phyloP scores from a whole-genome alignment of 2,113 vertebrate species.

The Tetrax tetrax region DNA sequence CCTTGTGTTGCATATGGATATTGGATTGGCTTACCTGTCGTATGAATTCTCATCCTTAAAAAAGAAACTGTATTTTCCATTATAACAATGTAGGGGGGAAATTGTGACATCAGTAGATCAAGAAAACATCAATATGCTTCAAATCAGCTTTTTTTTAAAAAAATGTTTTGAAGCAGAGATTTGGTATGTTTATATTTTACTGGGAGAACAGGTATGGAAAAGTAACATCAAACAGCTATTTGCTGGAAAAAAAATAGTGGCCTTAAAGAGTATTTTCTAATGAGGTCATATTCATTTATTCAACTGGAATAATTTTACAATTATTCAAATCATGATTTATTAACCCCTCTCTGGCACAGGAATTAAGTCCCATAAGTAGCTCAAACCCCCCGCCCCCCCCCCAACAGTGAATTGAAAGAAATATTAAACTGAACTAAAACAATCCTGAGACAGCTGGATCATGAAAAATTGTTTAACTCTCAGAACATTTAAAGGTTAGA shows the following conservation, averaged over 20 bases:
- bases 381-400: neutral
- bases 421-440: conserved; percentile 74
- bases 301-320: neutral
- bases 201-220: neutral
- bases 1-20: neutral
- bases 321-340: conserved; percentile 34
- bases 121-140: neutral
- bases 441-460: conserved; percentile 76
- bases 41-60: neutral
- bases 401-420: conserved; percentile 67
- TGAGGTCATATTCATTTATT: conserved; percentile 3
- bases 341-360: conserved; percentile 30
- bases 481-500: conserved; percentile 90
- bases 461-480: conserved; percentile 87
- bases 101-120: neutral
- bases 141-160: neutral
- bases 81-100: neutral
- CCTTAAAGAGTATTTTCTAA: neutral
- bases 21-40: neutral
- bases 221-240: neutral
- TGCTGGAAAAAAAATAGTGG: neutral
- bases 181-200: neutral
- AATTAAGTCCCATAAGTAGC: conserved; percentile 58
- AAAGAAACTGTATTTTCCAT: neutral
- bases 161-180: neutral